Evolutionary conservation across 2,888 invertebrate species (phyloP), one percentile per base, ranked within the genome.

Genomic region (Operophtera brumata): DNA sequence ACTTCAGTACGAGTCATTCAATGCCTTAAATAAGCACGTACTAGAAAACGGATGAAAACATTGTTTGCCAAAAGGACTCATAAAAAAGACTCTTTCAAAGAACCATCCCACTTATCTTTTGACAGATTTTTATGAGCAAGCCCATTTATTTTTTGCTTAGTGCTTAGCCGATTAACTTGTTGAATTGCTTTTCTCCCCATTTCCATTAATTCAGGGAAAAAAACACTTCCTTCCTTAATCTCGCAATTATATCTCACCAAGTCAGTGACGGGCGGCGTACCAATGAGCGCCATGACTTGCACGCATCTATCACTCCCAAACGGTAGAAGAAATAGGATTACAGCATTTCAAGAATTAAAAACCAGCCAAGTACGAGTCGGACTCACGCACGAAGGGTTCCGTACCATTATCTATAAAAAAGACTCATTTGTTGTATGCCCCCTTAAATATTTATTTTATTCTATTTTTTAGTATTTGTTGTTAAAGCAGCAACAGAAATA

Each of bases 281-380:
- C 30, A 42, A 49, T 43, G 12, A 42, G 42, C 42, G n/a, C 13
- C 32, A 37, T 49, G 44, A 49, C 54, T 54, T 54, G 54, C 42
- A 6, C 12, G 9, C 51, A 44, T 56, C 48, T 44, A 56, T 56
- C 51, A 56, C 39, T 46, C 43, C 8, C 20, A 25, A 49, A 13
- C 25, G 28, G 26, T 41, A 28, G 13, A 40, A n/a, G 28, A 30
- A 32, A 40, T 36, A 49, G 6, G 26, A 25, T 26, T 26, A 13
- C n/a, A 13, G 11, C 34, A 43, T 36, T 46, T 37, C 37, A 25
- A 39, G 34, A 51, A 50, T 39, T 47, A 20, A 51, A 47, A 51
- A 40, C 34, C 39, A 20, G n/a, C n/a, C n/a, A n/a, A n/a, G n/a
- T n/a, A n/a, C n/a, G n/a, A n/a, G n/a, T n/a, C n/a, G n/a, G n/a